A percentile compares a stretch with the other conserved stretches of the same genome.
Evolutionary conservation across 2,888 invertebrate genomes (phyloP).

Genomic region (Gastrophysa polygoni): DNA sequence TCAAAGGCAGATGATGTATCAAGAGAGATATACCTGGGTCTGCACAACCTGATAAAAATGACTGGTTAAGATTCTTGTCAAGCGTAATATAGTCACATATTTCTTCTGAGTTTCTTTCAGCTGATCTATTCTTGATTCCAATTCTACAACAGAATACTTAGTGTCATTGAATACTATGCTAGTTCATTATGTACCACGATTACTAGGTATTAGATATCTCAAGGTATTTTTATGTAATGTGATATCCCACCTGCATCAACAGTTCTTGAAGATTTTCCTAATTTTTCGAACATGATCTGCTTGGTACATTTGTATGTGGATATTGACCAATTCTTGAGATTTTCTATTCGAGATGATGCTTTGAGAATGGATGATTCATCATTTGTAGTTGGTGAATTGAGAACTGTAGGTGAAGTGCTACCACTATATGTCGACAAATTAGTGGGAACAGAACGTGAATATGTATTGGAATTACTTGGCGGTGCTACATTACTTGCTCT

Average conservation of each 20-base stretch:
- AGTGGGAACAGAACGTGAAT: conserved; percentile 75
- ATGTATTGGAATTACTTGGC: conserved; percentile 68
- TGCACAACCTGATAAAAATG: conserved; percentile 89
- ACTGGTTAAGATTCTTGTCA: conserved; percentile 83
- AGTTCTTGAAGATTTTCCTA: conserved; percentile 91
- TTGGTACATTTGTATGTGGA: conserved; percentile 98
- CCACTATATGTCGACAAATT: conserved; percentile 57
- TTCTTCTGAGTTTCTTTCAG: conserved; percentile 93
- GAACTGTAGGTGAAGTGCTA: conserved; percentile 57
- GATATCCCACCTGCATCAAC: conserved; percentile 76
- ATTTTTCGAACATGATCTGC: conserved; percentile 93
- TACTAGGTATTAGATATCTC: not conserved
- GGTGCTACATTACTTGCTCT: conserved; percentile 77
- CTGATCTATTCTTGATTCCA: conserved; percentile 93
- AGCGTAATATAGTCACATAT: conserved; percentile 84
- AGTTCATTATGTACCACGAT: not conserved
- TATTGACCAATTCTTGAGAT: conserved; percentile 95
- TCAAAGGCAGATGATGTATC: not conserved
- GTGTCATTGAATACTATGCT: no score
- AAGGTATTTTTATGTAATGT: no score
- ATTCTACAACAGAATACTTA: conserved; percentile 68
- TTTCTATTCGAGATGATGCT: conserved; percentile 84
- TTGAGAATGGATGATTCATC: conserved; percentile 69
- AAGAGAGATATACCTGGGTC: conserved; percentile 64
- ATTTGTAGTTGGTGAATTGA: conserved; percentile 61